Base-by-base conservation (phyloP, 2,113 vertebrate species). In the Sisor rabdophorus region DNA sequence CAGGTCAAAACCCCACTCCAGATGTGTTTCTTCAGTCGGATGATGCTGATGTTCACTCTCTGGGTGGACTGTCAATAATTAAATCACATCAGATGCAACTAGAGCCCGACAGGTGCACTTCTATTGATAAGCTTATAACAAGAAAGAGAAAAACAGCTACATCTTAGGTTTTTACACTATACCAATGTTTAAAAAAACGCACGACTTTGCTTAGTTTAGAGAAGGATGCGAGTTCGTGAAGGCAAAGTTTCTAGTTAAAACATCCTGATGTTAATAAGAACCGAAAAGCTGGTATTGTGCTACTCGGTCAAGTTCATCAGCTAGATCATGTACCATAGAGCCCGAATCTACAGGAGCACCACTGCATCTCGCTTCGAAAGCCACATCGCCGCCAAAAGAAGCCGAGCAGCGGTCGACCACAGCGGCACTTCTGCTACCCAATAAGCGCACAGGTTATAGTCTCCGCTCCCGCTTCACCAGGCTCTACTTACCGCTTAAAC, bases 351-450 rank as follows among this genome's bases (percentile, higher is more conserved):
- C 19, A 19, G 2, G 48, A 53, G 67, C 67, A 30, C 22, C 47
- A 20, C 67, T 54, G 68, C 50, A 36, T 71, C 52, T 53, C 68
- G 4, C 68, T 54, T 17, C 26, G 28, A 71, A 8, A 50, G 68
- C 68, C 68, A 71, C 68, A 71, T 71, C 68, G 50, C 68, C 53
- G 68, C 26, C 50, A 11, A 32, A 50, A n/a, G 68, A 54, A 71
- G 68, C 68, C 28, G 26, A 71, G 19, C 20, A 71, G 26, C 68
- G 52, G 28, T 15, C 26, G 0, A 16, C 36, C 28, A 19, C 64
- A 28, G 63, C 63, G 40, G 2, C 63, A 26, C 40, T 55, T 2
- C 69, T 17, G 69, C 69, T 40, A 3, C 30, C 2, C 13, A 11
- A 56, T 15, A 40, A 32, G 30, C 68, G 7, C 17, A n/a, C n/a